Base-by-base conservation (phyloP, 2,113 vertebrate species). In the Onychostoma macrolepis region DNA sequence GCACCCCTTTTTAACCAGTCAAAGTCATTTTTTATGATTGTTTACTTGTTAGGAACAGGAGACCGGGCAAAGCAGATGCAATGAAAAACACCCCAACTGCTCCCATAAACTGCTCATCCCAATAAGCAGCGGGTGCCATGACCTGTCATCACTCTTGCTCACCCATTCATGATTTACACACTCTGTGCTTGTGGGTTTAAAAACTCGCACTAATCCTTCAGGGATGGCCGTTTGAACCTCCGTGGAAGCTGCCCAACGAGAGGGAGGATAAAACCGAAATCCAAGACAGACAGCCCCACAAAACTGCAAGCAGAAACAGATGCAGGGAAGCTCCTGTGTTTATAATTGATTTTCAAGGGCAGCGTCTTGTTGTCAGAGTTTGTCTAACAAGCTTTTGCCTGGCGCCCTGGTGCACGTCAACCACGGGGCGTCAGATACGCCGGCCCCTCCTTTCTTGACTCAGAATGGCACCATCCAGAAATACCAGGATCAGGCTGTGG, bases 291-390 rank as follows among this genome's bases (percentile, higher is more conserved):
- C 84, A 87, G 65, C 74, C 53, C 45, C 53, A 74, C 92, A 91
- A 92, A 93, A 92, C 90, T 91, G 85, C 91, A 43, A 94, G 89
- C 90, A 94, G 92, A 93, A 94, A 94, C 94, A 95, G 94, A 95
- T 95, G 94, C 91, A 88, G 43, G 63, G 85, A 86, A 79, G 65
- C 85, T 92, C 89, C 82, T 80, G 90, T 92, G 93, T 91, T 95
- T 93, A 91, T 93, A 95, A 95, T 95, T 95, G 94, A 96, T 96
- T 94, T 95, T 94, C 93, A 95, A 94, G 93, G 94, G 91, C 92
- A 92, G 84, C 87, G 84, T 93, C 89, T 93, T 94, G 92, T 94
- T 94, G 93, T 94, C 94, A 93, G 87, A 93, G 94, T 92, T 92
- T 91, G 92, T 91, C 93, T 94, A 95, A 96, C 91, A 84, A 95